Evolutionary conservation across 2,797 vertebrate genomes (phyloP).

Genomic region (Corythornis leucogaster): DNA sequence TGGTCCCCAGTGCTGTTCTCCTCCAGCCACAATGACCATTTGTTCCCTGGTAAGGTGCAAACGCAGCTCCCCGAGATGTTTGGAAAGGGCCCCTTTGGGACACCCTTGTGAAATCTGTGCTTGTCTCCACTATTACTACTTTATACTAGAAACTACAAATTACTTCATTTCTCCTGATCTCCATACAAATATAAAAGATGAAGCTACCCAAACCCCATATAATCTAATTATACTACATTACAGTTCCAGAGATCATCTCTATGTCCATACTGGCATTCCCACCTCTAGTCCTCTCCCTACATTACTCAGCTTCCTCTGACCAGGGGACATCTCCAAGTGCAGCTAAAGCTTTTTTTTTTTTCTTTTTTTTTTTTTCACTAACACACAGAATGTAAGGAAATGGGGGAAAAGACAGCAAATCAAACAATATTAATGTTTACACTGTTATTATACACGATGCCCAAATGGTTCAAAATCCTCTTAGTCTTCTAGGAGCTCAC

Average conservation of each 20-base stretch:
- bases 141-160: slow-evolving; percentile 56
- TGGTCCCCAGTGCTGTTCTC: neutral
- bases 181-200: slow-evolving; percentile 65
- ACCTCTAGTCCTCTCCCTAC: neutral
- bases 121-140: slow-evolving; percentile 61
- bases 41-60: slow-evolving; percentile 58
- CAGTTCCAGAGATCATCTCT: slow-evolving; percentile 5
- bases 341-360: neutral
- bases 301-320: neutral
- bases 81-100: neutral
- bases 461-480: neutral
- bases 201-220: slow-evolving; percentile 43
- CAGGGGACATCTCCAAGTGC: slow-evolving; percentile 33
- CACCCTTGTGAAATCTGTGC: slow-evolving; percentile 59
- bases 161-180: slow-evolving; percentile 56
- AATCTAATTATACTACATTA: slow-evolving; percentile 44
- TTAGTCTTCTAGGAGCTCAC: neutral
- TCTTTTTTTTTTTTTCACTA: neutral
- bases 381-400: slow-evolving; percentile 17
- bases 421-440: neutral
- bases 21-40: neutral
- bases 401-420: neutral
- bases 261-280: neutral
- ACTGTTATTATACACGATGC: neutral
- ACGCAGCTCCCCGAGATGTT: slow-evolving; percentile 36